Evolutionary conservation across 2,797 vertebrate species (phyloP).

Genomic region (Lepilemur ruficaudatus): DNA sequence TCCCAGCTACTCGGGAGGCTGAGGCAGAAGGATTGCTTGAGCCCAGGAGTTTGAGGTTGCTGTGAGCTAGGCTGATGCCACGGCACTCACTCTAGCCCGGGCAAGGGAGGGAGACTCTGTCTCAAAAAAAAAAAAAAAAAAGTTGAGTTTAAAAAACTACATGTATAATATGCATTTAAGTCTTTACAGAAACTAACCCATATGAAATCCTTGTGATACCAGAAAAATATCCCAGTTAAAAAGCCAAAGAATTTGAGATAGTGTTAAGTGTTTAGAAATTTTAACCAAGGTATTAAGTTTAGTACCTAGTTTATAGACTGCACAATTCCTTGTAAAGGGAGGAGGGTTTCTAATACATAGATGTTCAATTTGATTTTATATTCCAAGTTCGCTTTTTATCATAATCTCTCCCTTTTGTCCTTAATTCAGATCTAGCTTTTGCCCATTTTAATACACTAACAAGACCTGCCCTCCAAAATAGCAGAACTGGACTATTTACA

Average conservation of each 20-base stretch:
- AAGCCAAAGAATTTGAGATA: background rate
- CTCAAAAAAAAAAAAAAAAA: too few species aligned
- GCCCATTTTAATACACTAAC: background rate
- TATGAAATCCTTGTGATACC: background rate
- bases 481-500: background rate
- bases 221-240: background rate
- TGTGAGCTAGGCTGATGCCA: too few species aligned
- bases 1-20: too few species aligned
- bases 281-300: background rate
- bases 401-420: background rate
- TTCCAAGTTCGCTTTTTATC: background rate
- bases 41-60: too few species aligned
- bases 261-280: background rate
- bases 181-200: background rate
- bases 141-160: background rate
- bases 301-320: background rate
- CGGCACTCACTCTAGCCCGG: too few species aligned
- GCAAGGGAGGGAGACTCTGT: too few species aligned
- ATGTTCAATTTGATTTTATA: background rate
- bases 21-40: too few species aligned
- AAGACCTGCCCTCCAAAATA: background rate
- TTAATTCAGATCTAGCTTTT: background rate
- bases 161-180: background rate
- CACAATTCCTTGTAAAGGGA: background rate
- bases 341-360: background rate